Evolutionary conservation across 2,113 vertebrate genomes (phyloP).

Genomic region (Beaufortia kweichowensis): DNA sequence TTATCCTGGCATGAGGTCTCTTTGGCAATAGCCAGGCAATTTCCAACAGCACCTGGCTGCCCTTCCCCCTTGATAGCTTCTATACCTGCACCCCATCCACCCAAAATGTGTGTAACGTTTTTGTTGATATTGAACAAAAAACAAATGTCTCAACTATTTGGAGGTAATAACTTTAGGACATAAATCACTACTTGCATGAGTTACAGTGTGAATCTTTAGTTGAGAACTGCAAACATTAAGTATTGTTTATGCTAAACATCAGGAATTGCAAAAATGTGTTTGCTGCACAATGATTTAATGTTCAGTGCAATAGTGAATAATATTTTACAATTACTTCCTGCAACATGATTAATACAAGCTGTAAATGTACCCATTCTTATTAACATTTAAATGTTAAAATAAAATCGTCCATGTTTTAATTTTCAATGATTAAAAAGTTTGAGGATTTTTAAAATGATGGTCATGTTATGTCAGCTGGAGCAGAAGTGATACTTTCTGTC

Average conservation of each 20-base stretch:
- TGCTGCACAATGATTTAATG: too few relatives aligned
- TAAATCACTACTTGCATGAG: slow-evolving; percentile 21
- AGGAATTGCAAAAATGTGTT: too few relatives aligned
- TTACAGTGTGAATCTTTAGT: background rate
- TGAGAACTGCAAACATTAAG: background rate
- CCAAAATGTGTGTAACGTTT: slow-evolving; percentile 11
- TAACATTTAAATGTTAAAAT: too few relatives aligned
- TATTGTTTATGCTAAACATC: too few relatives aligned
- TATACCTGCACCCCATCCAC: slow-evolving; percentile 84
- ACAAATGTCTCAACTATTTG: slow-evolving; percentile 10
- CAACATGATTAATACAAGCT: too few relatives aligned
- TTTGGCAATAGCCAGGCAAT: slow-evolving; percentile 85
- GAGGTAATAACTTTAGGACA: background rate
- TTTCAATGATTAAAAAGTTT: background rate
- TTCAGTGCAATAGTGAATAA: too few relatives aligned
- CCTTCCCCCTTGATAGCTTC: slow-evolving; percentile 80
- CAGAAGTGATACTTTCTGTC: slow-evolving; percentile 14
- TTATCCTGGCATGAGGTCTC: slow-evolving; percentile 88
- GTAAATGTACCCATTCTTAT: too few relatives aligned
- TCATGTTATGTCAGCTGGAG: slow-evolving; percentile 39
- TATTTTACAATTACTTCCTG: too few relatives aligned
- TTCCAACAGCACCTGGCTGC: slow-evolving; percentile 85
- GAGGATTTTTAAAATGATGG: background rate
- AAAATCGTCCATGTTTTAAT: too few relatives aligned
- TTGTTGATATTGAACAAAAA: slow-evolving; percentile 26